These are phyloP conservation scores for Clinocottus analis DNA, from an alignment of 2,113 vertebrate species.

Conservation along the genomic window DNA sequence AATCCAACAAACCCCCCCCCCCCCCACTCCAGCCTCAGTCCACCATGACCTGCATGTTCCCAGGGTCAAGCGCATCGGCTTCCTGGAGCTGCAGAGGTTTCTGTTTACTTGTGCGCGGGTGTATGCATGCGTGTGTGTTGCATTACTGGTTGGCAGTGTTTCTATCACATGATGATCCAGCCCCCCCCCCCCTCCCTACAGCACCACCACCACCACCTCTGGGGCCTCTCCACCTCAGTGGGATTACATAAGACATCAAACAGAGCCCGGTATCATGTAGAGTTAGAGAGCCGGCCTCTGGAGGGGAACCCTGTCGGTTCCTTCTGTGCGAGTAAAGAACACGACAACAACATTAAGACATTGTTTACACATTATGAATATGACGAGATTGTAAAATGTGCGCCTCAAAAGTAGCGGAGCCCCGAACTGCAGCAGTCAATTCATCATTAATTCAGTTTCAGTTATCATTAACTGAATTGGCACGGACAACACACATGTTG, in stretches of 20 bases:
- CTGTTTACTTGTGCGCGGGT: neutral
- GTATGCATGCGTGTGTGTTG: no score
- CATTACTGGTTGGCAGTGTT: slow-evolving; percentile 10
- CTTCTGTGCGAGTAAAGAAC: neutral
- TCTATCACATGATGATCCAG: slow-evolving; percentile 36
- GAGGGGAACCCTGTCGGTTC: neutral
- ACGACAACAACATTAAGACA: neutral
- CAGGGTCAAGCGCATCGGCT: slow-evolving; percentile 28
- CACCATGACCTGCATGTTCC: neutral
- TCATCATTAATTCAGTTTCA: neutral
- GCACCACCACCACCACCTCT: neutral
- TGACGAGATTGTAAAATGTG: neutral
- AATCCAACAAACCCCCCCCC: neutral
- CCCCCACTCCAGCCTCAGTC: slow-evolving; percentile 16
- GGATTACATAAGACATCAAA: slow-evolving; percentile 20
- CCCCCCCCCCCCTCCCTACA: no score
- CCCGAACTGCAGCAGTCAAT: neutral
- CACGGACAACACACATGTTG: neutral
- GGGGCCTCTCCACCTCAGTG: slow-evolving; percentile 22
- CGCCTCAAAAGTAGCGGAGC: neutral
- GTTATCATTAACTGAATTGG: neutral
- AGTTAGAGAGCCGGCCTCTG: neutral
- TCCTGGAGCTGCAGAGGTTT: neutral
- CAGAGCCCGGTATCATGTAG: neutral
- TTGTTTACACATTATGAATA: neutral